Evolutionary conservation across 2,888 invertebrate genomes (phyloP), one percentile per base, ranked within the genome.

Genomic region (Andrena dorsata): DNA sequence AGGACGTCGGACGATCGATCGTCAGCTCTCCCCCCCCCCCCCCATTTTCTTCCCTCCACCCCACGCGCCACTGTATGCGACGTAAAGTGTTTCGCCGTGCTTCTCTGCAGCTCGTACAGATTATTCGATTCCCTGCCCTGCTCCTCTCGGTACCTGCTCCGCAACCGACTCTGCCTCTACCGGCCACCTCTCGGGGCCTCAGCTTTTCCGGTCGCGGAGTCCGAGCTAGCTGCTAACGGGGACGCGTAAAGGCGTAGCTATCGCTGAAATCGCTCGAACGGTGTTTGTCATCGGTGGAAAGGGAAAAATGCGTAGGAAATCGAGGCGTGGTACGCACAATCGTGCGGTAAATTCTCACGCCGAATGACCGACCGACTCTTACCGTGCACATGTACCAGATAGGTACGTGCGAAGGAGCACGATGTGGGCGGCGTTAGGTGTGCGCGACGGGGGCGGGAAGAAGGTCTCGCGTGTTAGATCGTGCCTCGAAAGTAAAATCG

Each of bases 291-390:
- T 74, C 75, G 70, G 20, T 80, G 66, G 81, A 83, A 80, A 83
- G 85, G 88, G 89, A 87, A 90, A 89, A 90, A 87, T 87, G 91
- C 91, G 92, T 92, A 92, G 91, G 92, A 91, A 90, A 91, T 86
- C 87, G 83, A 87, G 92, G 91, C 88, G 91, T 90, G 92, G 90
- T 90, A 85, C 85, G 83, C 83, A 88, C 82, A 84, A 86, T 85
- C 88, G 85, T 85, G 85, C 80, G 85, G 82, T 89, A 76, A 84
- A 86, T 89, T 88, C 88, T 88, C 88, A 88, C 88, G 87, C 85
- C 82, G 78, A 80, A 86, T 76, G 80, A 84, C 70, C 87, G 80
- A 83, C 64, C 87, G 75, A 79, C 76, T 84, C 78, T 64, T 69
- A 68, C 58, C 78, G 26, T 20, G 53, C 65, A 72, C 69, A 69